phyloP scores from a whole-genome alignment of 2,113 vertebrate genomes.

The Salvator merianae region DNA sequence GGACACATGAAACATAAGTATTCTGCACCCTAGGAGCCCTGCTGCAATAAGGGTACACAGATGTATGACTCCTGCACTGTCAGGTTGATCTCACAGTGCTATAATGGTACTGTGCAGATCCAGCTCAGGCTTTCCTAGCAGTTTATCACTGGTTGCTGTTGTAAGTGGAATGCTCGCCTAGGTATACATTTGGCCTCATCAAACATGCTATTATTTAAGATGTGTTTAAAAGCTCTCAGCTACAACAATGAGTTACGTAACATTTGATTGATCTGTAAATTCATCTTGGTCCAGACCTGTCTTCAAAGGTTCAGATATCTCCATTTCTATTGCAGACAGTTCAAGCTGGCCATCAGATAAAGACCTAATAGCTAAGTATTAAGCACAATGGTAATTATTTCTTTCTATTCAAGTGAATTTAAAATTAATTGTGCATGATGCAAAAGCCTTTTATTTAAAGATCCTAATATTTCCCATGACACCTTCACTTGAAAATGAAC shows the following conservation, averaged over 20 bases:
- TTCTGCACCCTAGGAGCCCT: too few species aligned
- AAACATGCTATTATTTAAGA: background rate
- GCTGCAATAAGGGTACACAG: too few species aligned
- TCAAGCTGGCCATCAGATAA: background rate
- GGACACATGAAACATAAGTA: too few species aligned
- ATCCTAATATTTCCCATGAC: slow-evolving; percentile 29
- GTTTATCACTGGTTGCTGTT: background rate
- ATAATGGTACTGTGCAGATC: too few species aligned
- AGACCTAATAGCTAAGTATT: background rate
- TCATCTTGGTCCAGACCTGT: background rate
- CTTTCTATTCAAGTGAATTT: background rate
- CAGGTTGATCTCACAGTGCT: too few species aligned
- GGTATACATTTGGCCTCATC: background rate
- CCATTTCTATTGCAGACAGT: background rate
- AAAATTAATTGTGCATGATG: slow-evolving; percentile 27
- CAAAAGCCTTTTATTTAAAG: slow-evolving; percentile 25
- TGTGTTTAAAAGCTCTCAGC: background rate
- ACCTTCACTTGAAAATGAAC: slow-evolving; percentile 26
- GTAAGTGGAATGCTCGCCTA: background rate
- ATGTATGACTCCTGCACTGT: too few species aligned
- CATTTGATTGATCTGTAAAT: background rate
- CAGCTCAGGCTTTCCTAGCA: background rate
- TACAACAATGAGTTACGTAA: background rate
- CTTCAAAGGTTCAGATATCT: background rate
- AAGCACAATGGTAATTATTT: background rate